phyloP scores from a whole-genome alignment of 1,140 invertebrate species.

The Papilio polytes region DNA sequence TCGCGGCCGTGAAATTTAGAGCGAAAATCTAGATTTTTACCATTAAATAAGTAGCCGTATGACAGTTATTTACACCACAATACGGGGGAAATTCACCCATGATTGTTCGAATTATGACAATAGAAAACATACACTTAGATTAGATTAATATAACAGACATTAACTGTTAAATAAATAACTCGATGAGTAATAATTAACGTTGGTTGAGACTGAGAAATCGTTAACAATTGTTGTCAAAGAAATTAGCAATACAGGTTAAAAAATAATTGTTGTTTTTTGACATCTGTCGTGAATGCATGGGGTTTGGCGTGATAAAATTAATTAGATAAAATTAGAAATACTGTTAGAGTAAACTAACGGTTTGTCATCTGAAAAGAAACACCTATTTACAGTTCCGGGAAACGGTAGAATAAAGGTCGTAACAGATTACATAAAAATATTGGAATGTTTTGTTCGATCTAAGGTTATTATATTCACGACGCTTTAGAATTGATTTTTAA shows the following conservation, averaged over 20 bases:
- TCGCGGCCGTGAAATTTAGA: slow-evolving; percentile 61
- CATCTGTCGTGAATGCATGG: too few relatives aligned
- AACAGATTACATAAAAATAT: slow-evolving; percentile 8
- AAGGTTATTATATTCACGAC: slow-evolving; percentile 9
- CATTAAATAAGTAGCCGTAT: slow-evolving; percentile 44
- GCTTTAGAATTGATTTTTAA: background rate
- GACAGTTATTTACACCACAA: slow-evolving; percentile 54
- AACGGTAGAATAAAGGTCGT: slow-evolving; percentile 4
- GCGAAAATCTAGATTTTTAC: slow-evolving; percentile 59
- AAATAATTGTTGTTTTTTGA: too few relatives aligned
- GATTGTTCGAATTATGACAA: slow-evolving; percentile 45
- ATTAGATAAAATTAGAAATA: background rate
- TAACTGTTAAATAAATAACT: background rate
- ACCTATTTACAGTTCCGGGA: slow-evolving; percentile 5
- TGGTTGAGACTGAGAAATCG: background rate
- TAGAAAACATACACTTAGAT: slow-evolving; percentile 39
- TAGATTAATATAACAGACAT: background rate
- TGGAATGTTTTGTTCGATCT: background rate
- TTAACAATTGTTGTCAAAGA: too few relatives aligned
- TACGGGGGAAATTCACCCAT: slow-evolving; percentile 34
- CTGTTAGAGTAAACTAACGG: background rate
- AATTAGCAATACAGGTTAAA: too few relatives aligned
- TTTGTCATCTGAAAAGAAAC: background rate
- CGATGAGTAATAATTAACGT: background rate
- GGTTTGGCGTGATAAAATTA: too few relatives aligned